Evolutionary conservation across 2,113 vertebrate species (phyloP).

Genomic region (Pantherophis guttatus): DNA sequence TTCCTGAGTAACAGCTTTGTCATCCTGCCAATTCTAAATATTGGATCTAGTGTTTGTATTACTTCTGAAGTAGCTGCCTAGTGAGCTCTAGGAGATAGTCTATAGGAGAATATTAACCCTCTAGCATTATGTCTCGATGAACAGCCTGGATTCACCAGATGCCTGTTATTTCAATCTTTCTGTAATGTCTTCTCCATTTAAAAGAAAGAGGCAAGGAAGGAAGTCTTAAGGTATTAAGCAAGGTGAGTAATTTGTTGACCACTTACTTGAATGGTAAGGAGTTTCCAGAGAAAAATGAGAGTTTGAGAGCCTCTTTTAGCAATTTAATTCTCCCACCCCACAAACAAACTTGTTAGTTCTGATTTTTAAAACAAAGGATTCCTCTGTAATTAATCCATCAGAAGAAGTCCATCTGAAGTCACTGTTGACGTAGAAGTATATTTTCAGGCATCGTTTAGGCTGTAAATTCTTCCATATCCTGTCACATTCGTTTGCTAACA

Average conservation of each 20-base stretch:
- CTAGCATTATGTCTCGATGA: background rate
- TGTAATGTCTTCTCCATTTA: background rate
- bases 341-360: slow-evolving; percentile 53
- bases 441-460: slow-evolving; percentile 65
- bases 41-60: background rate
- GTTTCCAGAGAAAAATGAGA: slow-evolving; percentile 36
- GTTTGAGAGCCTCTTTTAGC: slow-evolving; percentile 36
- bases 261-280: slow-evolving; percentile 39
- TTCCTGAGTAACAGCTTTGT: background rate
- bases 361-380: slow-evolving; percentile 47
- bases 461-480: slow-evolving; percentile 54
- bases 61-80: background rate
- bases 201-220: background rate
- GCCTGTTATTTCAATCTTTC: background rate
- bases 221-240: background rate
- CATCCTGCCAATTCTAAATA: background rate
- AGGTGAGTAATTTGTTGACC: slow-evolving; percentile 2
- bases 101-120: background rate
- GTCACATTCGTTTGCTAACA: slow-evolving; percentile 70
- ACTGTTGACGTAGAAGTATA: slow-evolving; percentile 56
- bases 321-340: slow-evolving; percentile 28
- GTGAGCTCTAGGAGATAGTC: background rate
- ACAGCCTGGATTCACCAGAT: background rate
- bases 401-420: slow-evolving; percentile 63
- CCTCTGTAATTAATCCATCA: slow-evolving; percentile 52